These are phyloP conservation scores for Ascaphus truei DNA, from an alignment of 2,113 vertebrate genomes.

Conservation along the genomic window DNA sequence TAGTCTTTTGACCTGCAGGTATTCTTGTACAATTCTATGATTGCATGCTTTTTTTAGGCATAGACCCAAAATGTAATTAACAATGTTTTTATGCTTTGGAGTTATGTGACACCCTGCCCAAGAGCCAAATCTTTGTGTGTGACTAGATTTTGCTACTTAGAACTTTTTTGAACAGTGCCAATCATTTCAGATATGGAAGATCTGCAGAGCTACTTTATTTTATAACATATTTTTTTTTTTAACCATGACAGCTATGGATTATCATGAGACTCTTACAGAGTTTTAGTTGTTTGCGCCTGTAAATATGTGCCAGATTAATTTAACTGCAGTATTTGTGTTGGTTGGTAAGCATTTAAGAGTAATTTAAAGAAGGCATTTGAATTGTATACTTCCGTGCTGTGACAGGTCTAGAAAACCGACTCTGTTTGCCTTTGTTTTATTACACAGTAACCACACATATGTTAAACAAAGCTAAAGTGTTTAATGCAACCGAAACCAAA, in stretches of 20 bases:
- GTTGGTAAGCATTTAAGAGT: conserved; percentile 5
- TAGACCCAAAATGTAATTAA: conserved; percentile 36
- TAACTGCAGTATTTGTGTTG: conserved; percentile 17
- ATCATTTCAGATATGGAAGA: conserved; percentile 6
- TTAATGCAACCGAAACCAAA: conserved; percentile 39
- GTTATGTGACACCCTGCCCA: conserved; percentile 33
- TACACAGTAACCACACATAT: conserved; percentile 35
- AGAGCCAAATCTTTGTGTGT: not conserved
- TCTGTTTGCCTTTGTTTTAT: conserved; percentile 32
- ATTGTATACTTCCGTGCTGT: conserved; percentile 20
- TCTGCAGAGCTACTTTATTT: conserved; percentile 1
- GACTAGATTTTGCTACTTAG: conserved; percentile 27
- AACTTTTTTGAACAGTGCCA: conserved; percentile 15
- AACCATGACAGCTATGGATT: not conserved
- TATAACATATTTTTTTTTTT: not conserved
- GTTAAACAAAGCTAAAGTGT: conserved; percentile 38
- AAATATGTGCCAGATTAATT: conserved; percentile 11
- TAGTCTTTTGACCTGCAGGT: conserved; percentile 23
- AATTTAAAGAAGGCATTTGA: not conserved
- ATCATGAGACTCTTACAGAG: not conserved
- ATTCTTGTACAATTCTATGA: conserved; percentile 24
- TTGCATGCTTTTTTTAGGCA: not conserved
- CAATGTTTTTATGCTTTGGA: conserved; percentile 16
- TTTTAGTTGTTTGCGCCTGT: not conserved
- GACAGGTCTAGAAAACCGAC: conserved; percentile 18